Conservation (phyloP, 2,888 invertebrate species). For the Agonopterix subpropinquella region DNA sequence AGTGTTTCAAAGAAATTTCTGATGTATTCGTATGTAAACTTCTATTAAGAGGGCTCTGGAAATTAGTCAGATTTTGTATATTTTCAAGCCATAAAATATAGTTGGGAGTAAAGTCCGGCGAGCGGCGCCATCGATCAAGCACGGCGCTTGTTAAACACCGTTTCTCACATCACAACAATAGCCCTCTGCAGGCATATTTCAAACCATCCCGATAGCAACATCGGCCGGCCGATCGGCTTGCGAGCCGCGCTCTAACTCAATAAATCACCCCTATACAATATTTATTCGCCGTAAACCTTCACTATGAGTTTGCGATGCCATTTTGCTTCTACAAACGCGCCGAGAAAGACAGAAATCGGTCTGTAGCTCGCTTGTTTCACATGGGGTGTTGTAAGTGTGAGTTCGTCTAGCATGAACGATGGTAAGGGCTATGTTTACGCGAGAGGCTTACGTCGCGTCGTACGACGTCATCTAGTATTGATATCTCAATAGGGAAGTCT, state of each 20-base stretch:
- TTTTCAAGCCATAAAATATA: constrained; percentile 53
- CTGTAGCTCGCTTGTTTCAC: neutral
- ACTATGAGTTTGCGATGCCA: constrained; percentile 43
- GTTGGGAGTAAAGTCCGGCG: constrained; percentile 40
- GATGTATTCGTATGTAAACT: no score
- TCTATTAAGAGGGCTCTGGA: constrained; percentile 8
- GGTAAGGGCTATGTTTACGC: constrained; percentile 46
- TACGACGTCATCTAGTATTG: constrained; percentile 63
- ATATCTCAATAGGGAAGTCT: constrained; percentile 74
- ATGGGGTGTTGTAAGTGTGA: constrained; percentile 1
- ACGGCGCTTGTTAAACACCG: constrained; percentile 70
- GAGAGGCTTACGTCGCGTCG: constrained; percentile 49
- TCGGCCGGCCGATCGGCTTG: constrained; percentile 58
- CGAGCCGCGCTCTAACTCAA: constrained; percentile 52
- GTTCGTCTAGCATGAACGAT: constrained; percentile 1
- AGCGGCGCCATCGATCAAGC: constrained; percentile 57
- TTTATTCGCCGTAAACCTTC: constrained; percentile 61
- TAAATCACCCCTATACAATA: constrained; percentile 73
- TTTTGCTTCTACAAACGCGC: constrained; percentile 11
- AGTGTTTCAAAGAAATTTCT: no score
- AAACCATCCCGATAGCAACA: constrained; percentile 67
- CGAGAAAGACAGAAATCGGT: constrained; percentile 1
- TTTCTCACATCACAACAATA: constrained; percentile 73
- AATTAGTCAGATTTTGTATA: constrained; percentile 49
- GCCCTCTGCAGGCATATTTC: constrained; percentile 70